phyloP scores from a whole-genome alignment of 2,113 vertebrate species.

The Procapra przewalskii region DNA sequence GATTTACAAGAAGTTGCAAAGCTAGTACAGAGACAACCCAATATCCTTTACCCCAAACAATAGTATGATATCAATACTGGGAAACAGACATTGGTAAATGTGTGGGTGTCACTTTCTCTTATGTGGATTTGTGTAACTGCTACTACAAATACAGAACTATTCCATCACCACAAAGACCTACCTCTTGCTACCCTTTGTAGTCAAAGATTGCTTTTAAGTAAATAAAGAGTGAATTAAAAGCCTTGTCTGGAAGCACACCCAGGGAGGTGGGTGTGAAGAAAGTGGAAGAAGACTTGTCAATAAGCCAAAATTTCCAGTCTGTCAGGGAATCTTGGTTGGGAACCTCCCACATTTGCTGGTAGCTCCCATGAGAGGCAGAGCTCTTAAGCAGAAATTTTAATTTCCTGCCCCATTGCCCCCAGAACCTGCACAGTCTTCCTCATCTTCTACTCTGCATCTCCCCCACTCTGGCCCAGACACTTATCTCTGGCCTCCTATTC shows the following conservation, averaged over 20 bases:
- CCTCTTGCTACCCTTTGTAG: not conserved
- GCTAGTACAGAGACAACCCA: not conserved
- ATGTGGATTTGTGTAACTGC: not conserved
- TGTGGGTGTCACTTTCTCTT: not conserved
- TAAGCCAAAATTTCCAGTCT: not conserved
- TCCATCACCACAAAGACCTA: not conserved
- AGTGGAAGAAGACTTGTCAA: not conserved
- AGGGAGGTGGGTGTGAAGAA: not conserved
- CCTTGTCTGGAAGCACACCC: not conserved
- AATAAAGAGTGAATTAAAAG: not conserved
- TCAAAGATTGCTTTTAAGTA: not conserved
- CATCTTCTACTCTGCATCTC: not conserved
- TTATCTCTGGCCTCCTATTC: not conserved
- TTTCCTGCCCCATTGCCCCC: not conserved
- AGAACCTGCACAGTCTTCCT: not conserved
- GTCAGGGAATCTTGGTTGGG: not conserved
- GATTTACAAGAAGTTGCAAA: not conserved
- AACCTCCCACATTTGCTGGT: not conserved
- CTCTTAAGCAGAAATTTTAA: not conserved
- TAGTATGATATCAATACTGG: not conserved
- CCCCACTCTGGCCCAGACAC: not conserved
- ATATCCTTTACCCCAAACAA: not conserved
- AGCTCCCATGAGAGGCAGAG: not conserved
- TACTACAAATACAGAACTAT: not conserved
- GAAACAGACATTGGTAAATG: not conserved